Base-by-base conservation (phyloP, 2,113 vertebrate species). In the Murina feae region DNA sequence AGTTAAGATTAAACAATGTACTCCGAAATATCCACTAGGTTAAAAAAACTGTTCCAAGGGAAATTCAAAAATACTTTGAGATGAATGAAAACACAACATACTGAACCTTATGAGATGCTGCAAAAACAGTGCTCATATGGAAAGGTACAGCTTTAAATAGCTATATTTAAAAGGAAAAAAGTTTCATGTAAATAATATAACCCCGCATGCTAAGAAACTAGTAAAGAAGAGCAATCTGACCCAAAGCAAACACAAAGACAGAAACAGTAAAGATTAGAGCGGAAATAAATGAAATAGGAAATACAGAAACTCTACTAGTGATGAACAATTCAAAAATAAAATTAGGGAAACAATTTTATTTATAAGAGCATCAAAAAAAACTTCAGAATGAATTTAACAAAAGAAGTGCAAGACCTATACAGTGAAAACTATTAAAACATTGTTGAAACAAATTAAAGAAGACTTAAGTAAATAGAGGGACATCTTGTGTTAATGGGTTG, bases 1-100 rank as follows among this genome's bases (percentile, higher is more conserved):
- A n/a, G n/a, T n/a, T n/a, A n/a, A n/a, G n/a, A 88, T 88, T 87
- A 87, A 88, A 65, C 44, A 87, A 88, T 28, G 74, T 58, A 44
- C 16, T 51, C 21, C 17, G 63, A 88, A 88, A 65, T 72, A 87
- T 12, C 65, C 66, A 93, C 28, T 20, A 5, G 55, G 42, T 65
- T 30, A 81, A 93, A 63, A 44, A 44, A 90, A 72, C n/a, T n/a
- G 7, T 51, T 76, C 65, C 42, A 42, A 65, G 44, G 35, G 14
- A 65, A 93, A 87, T 72, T 63, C 35, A 21, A 81, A 88, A 63
- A 86, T 81, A 23, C 55, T 25, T 58, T 65, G 63, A 65, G 63
- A 65, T 65, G 37, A 58, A 58, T 65, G 37, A 93, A 90, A 93
- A 76, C n/a, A 76, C 30, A 68, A 49, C 25, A 63, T 69, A 71